Percentiles rank a stretch among this genome's conserved stretches.
phyloP scores from a whole-genome alignment of 2,797 vertebrate species.

The Decapterus maruadsi region DNA sequence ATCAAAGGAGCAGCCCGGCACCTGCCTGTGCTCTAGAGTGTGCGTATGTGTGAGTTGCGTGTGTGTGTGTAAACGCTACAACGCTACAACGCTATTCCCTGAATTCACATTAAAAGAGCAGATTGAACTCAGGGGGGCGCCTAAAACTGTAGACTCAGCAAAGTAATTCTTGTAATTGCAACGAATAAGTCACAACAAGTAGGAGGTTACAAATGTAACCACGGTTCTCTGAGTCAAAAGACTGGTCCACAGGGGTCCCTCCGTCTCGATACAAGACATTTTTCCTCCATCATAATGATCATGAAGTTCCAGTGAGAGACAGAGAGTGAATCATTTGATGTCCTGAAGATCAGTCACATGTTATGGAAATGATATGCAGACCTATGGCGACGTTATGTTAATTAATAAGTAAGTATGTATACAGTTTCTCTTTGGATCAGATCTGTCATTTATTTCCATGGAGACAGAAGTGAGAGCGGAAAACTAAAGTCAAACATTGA shows the following conservation, averaged over 20 bases:
- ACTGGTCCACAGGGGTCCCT: conserved; percentile 2
- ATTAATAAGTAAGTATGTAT: background rate
- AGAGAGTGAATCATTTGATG: conserved; percentile 2
- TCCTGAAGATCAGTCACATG: background rate
- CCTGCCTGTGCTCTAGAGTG: conserved; percentile 59
- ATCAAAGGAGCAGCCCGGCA: conserved; percentile 74
- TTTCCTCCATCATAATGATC: conserved; percentile 15
- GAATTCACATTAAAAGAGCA: conserved; percentile 38
- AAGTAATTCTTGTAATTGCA: conserved; percentile 28
- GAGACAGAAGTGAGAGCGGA: conserved; percentile 29
- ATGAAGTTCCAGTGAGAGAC: conserved; percentile 1
- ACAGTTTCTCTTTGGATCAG: conserved; percentile 7
- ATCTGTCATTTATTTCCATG: conserved; percentile 9
- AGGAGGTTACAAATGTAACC: conserved; percentile 17
- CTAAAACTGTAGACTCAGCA: conserved; percentile 53
- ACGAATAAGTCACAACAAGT: conserved; percentile 17
- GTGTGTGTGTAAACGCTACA: no score
- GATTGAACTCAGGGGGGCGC: conserved; percentile 25
- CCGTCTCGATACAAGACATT: background rate
- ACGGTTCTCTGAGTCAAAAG: conserved; percentile 1
- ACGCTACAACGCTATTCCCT: conserved; percentile 24
- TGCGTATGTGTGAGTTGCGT: conserved; percentile 14
- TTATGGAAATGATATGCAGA: conserved; percentile 2
- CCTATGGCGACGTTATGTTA: background rate
- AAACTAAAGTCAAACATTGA: conserved; percentile 9